Evolutionary conservation across 2,888 invertebrate genomes (phyloP).

Genomic region (Erebia epiphron): DNA sequence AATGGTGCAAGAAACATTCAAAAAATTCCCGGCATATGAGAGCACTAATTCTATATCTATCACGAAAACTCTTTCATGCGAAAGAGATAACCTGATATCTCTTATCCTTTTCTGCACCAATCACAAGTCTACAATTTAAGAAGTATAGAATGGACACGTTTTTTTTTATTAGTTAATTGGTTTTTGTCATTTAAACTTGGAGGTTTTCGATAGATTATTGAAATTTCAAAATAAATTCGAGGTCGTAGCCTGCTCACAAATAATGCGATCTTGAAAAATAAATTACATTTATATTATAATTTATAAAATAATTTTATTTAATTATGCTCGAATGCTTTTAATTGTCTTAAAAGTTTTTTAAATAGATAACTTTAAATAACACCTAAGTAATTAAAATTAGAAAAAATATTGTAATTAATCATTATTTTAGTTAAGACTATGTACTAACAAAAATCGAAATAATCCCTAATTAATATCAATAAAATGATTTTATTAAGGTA

Average conservation of each 20-base stretch:
- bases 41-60: slow-evolving; percentile 79
- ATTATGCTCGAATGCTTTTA: neutral
- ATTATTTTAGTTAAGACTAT: neutral
- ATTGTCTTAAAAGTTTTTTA: too few relatives aligned
- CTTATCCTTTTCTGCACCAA: slow-evolving; percentile 61
- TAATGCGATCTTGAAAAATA: slow-evolving; percentile 34
- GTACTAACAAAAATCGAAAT: neutral
- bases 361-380: neutral
- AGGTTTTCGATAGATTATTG: slow-evolving; percentile 42
- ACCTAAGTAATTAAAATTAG: neutral
- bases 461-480: slow-evolving; percentile 1
- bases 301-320: too few relatives aligned
- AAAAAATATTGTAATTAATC: slow-evolving; percentile 1
- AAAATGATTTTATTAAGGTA: neutral
- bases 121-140: slow-evolving; percentile 53
- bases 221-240: slow-evolving; percentile 48
- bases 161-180: slow-evolving; percentile 37
- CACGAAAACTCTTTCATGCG: slow-evolving; percentile 66
- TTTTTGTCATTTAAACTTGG: slow-evolving; percentile 33
- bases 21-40: slow-evolving; percentile 24
- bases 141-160: slow-evolving; percentile 58
- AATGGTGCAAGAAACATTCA: slow-evolving; percentile 9
- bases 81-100: slow-evolving; percentile 58
- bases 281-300: neutral
- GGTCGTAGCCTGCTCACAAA: slow-evolving; percentile 39